phyloP scores from a whole-genome alignment of 2,888 invertebrate genomes.

The Neoaliturus tenellus region DNA sequence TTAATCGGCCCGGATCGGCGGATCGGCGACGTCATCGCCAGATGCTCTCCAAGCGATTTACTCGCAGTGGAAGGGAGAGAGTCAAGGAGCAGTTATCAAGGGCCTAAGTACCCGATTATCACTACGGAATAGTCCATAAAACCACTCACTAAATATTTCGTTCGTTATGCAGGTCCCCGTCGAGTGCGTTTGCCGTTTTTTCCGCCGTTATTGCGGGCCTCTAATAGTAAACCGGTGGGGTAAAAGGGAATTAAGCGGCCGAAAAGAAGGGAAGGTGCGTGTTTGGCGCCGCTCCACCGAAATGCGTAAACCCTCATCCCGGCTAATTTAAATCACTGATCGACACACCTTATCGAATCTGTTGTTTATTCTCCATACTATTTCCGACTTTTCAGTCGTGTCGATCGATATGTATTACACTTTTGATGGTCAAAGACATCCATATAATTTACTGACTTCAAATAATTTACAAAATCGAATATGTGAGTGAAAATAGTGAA shows the following conservation, averaged over 20 bases:
- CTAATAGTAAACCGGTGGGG: conserved; percentile 1
- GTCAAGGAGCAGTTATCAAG: conserved; percentile 49
- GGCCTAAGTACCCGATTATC: conserved; percentile 59
- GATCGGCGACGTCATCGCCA: neutral
- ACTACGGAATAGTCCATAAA: conserved; percentile 63
- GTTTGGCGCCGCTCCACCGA: conserved; percentile 39
- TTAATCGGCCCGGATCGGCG: no score
- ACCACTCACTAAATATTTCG: conserved; percentile 47
- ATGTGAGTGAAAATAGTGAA: no score
- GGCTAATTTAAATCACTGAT: conserved; percentile 20
- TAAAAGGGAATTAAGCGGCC: conserved; percentile 41
- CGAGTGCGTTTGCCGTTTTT: conserved; percentile 26
- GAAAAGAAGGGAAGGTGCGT: neutral
- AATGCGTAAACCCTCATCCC: neutral
- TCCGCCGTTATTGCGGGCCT: conserved; percentile 19
- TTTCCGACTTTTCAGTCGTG: no score
- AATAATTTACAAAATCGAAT: no score
- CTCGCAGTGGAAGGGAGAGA: conserved; percentile 12
- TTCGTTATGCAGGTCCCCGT: conserved; percentile 30
- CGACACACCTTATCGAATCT: neutral
- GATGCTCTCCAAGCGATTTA: conserved; percentile 24
- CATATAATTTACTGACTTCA: no score
- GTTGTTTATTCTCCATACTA: neutral
- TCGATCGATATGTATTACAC: no score
- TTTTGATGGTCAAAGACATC: no score